Evolutionary conservation across 2,888 invertebrate genomes (phyloP).

Genomic region (Pollenia griseotomentosa): DNA sequence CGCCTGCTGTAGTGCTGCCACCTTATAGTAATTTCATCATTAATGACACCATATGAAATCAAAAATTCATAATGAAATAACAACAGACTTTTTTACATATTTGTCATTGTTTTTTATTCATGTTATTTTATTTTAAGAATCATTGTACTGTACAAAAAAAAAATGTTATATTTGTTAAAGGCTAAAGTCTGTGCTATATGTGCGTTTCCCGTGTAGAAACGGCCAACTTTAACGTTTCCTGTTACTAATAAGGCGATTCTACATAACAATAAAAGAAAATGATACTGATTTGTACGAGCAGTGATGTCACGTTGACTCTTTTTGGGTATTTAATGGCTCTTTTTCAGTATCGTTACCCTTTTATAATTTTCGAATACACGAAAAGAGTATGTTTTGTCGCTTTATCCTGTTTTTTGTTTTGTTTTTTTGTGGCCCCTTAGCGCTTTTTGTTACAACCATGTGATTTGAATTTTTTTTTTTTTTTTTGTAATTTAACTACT

Average conservation of each 20-base stretch:
- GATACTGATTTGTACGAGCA: too few species aligned
- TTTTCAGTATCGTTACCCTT: too few species aligned
- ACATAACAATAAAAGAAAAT: background rate
- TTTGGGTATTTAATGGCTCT: too few species aligned
- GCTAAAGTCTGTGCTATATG: conserved; percentile 20
- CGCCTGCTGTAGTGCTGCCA: too few species aligned
- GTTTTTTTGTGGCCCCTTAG: too few species aligned
- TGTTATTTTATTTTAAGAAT: background rate
- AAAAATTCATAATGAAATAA: conserved; percentile 31
- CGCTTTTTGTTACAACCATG: too few species aligned
- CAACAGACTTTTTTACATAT: background rate
- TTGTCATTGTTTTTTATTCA: conserved; percentile 16
- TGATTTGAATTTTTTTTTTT: too few species aligned
- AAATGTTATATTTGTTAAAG: background rate
- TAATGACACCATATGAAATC: conserved; percentile 40
- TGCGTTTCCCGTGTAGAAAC: conserved; percentile 17
- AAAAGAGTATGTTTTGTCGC: too few species aligned
- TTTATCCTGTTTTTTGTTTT: too few species aligned
- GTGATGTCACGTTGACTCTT: too few species aligned
- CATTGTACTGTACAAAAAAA: background rate
- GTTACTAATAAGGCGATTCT: background rate
- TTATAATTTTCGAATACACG: too few species aligned
- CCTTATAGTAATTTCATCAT: conserved; percentile 11
- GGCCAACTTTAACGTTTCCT: background rate
- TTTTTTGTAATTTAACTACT: too few species aligned